These are phyloP conservation scores for Mercenaria mercenaria DNA, from an alignment of 1,140 invertebrate species.

Conservation along the genomic window DNA sequence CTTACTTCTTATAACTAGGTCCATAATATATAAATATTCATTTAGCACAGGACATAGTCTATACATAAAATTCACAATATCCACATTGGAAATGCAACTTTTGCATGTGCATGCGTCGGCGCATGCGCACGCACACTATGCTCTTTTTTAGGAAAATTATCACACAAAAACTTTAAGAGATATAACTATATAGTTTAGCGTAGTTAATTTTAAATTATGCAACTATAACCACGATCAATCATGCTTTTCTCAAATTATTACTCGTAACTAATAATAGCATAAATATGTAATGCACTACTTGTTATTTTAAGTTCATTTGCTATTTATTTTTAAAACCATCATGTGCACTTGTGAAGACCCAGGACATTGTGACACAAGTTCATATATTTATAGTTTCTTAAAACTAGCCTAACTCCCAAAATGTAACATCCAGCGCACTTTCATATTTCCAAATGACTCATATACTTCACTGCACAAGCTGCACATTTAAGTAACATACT, in stretches of 20 bases:
- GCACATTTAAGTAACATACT: slow-evolving; percentile 6
- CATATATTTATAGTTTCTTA: no score
- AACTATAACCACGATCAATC: no score
- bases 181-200: no score
- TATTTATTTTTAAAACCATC: no score
- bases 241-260: no score
- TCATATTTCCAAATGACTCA: neutral
- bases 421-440: neutral
- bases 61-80: neutral
- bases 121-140: neutral
- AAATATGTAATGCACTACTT: no score
- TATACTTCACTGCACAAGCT: slow-evolving; percentile 14
- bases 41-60: neutral
- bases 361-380: neutral
- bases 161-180: neutral
- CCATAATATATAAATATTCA: neutral
- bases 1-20: slow-evolving; percentile 4
- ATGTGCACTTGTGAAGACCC: neutral
- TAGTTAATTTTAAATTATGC: no score
- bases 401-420: neutral
- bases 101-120: slow-evolving; percentile 36
- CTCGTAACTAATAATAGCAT: no score
- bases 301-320: no score
- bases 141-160: neutral
- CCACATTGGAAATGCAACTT: slow-evolving; percentile 6